Base-by-base conservation (phyloP, 2,888 invertebrate genomes). In the Scaptomyza reducta region DNA sequence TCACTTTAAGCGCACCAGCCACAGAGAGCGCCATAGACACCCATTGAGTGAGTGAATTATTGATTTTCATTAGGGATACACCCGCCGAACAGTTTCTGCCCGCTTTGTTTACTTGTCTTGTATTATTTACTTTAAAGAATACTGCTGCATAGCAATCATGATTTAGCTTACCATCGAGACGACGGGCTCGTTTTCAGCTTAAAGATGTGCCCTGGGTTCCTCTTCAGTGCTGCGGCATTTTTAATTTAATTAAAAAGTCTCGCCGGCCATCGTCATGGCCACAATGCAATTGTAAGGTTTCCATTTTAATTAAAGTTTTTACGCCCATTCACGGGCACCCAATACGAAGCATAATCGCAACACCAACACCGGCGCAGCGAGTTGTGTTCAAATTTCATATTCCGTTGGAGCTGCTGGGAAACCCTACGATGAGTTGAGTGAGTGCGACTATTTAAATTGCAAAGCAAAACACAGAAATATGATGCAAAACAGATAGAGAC, bases 291-390 rank as follows among this genome's bases (percentile, higher is more conserved):
- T 83, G 83, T 87, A 83, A 68, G 87, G 87, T 56, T 83, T 83
- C 85, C 82, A 74, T 85, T 83, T 83, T 83, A 87, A 83, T 83
- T 83, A 87, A 84, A 83, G 85, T 83, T 83, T 79, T 79, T 76
- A 77, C 82, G 81, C 79, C 81, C 74, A 87, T 87, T 83, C 65
- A 66, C 64, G 80, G 68, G 73, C 67, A 64, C 55, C 66, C 69
- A 70, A 65, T 65, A 59, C 51, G 63, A 66, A 56, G 57, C 71
- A 51, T 54, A 84, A 81, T 71, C 85, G 72, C 70, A 72, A 62
- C 55, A 66, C 81, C 80, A 79, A 74, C 71, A 74, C 50, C 45
- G 70, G 22, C 53, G 51, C 72, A 56, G 40, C 56, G 25, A 59
- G 40, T 16, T 40, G 40, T 10, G 76, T 74, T 74, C 76, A 79